Evolutionary conservation across 2,113 vertebrate species (phyloP).

Genomic region (Brachypodius melanocephalos): DNA sequence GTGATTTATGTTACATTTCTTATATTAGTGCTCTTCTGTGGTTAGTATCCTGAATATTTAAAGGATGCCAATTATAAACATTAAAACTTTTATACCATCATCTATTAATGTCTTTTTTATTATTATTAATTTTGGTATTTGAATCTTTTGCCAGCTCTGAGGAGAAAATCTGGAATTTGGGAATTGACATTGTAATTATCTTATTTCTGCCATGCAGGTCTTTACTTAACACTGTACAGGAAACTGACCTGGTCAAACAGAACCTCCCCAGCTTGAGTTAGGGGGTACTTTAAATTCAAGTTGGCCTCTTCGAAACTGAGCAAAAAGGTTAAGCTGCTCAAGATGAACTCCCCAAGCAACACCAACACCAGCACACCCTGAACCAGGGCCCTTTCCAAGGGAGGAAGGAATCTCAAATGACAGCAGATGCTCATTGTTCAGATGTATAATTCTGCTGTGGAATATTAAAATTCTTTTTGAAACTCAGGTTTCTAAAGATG

Average conservation of each 20-base stretch:
- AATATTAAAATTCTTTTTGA: neutral
- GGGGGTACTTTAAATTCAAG: neutral
- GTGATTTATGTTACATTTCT: neutral
- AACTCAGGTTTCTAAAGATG: neutral
- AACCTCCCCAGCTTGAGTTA: neutral
- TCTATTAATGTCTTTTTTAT: neutral
- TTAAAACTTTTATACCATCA: neutral
- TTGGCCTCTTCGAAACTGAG: neutral
- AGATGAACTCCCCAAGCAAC: neutral
- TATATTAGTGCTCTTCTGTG: neutral
- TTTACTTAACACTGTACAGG: neutral
- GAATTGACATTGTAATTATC: neutral
- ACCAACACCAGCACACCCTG: neutral
- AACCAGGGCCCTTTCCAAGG: neutral
- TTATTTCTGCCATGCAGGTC: neutral
- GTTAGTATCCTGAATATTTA: neutral
- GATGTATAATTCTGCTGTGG: neutral
- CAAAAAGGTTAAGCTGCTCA: neutral
- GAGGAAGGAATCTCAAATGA: neutral
- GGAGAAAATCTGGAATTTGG: neutral
- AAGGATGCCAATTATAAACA: neutral
- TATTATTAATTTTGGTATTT: neutral
- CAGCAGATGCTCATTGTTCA: slow-evolving; percentile 1
- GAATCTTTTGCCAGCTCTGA: neutral
- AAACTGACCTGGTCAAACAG: neutral